Base-by-base conservation (phyloP, 1,140 invertebrate genomes). In the Lordiphosa clarofinis region DNA sequence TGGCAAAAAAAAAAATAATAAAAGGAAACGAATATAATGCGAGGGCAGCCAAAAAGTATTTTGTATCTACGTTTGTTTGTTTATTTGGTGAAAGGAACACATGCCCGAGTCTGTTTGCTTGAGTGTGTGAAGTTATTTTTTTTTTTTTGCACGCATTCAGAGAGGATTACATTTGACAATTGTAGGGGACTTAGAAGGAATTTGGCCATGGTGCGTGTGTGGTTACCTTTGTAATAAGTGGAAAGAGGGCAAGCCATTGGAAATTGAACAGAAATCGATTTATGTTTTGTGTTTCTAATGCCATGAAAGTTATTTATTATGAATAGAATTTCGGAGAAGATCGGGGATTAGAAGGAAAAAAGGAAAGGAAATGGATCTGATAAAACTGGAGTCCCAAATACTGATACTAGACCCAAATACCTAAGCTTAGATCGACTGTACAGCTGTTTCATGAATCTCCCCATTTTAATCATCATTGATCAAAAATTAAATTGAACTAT, bases 11-110 rank as follows among this genome's bases (percentile, higher is more conserved):
- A 37, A 40, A n/a, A 39, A 6, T 35, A 31, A 44, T n/a, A 40
- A 35, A n/a, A 28, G 6, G 50, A 43, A 38, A 40, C 38, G 44
- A 55, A 63, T 81, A 58, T 73, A 49, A 65, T 71, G 57, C 31
- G 53, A 62, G 60, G 54, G 75, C 55, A 81, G 50, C 55, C 75
- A 58, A 81, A 79, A 79, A 71, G 75, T 59, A 67, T 67, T 64
- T 67, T 58, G 15, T 81, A 64, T 57, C 37, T 68, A 28, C 50
- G 56, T 58, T 60, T 56, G 56, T 37, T 57, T 40, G 52, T 47
- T 56, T 62, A 35, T 60, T 24, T 48, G 36, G 39, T 46, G 60
- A 43, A 43, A 69, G 19, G 39, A 74, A 56, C 59, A 81, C 75
- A 81, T 79, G 75, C 75, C 54, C 21, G 21, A 4, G 21, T 21